phyloP scores from a whole-genome alignment of 2,113 vertebrate species.

The Pantherophis guttatus region DNA sequence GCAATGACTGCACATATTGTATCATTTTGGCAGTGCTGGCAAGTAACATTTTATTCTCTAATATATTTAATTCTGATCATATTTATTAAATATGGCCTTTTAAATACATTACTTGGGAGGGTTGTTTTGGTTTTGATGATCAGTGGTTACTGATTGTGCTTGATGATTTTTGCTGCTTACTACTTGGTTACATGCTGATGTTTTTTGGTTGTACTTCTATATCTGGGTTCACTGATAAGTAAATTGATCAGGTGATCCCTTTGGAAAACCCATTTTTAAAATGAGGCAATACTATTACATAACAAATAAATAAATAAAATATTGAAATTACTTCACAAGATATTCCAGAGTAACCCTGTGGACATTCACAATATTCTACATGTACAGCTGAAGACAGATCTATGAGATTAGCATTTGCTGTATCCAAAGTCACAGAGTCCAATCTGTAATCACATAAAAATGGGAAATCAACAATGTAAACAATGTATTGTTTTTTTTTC shows the following conservation, averaged over 20 bases:
- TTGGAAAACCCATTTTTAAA: background rate
- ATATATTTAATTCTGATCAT: background rate
- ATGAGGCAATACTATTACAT: background rate
- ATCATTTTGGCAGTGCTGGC: background rate
- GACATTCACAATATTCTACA: constrained; percentile 90
- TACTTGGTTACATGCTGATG: background rate
- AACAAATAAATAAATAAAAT: background rate
- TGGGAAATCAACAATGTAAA: background rate
- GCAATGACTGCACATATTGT: background rate
- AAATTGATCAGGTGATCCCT: background rate
- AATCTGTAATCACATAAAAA: constrained; percentile 69
- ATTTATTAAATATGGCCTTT: background rate
- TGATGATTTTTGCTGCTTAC: background rate
- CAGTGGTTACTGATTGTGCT: background rate
- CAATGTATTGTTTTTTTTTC: background rate
- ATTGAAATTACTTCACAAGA: constrained; percentile 87
- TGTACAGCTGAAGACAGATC: constrained; percentile 68
- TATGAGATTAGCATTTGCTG: constrained; percentile 69
- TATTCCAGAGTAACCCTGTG: constrained; percentile 85
- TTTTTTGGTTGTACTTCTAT: background rate
- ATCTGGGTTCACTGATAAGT: background rate
- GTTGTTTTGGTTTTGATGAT: background rate
- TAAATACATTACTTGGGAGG: background rate
- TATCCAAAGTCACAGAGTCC: constrained; percentile 78
- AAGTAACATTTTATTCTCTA: background rate